A percentile compares a stretch with the other conserved stretches of the same genome.
Conservation (phyloP, 2,888 invertebrate species). For the Hirudinaria manillensis region DNA sequence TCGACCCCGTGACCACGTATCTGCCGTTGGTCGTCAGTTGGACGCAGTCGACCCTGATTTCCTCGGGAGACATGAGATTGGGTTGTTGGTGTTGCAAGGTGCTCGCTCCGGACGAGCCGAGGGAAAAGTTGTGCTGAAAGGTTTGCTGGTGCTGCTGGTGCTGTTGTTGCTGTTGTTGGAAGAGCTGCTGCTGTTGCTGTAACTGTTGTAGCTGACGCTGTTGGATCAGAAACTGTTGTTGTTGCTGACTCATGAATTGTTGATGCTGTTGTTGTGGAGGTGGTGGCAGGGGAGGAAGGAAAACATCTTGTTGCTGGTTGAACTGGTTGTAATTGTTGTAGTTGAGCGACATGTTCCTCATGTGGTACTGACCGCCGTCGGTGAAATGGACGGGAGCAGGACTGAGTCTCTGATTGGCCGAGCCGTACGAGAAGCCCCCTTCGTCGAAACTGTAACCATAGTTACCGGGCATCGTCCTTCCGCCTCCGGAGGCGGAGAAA, state of each 20-base stretch:
- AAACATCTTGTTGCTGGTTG: constrained; percentile 23
- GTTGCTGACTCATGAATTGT: constrained; percentile 17
- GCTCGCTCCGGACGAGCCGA: neutral
- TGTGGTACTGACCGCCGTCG: constrained; percentile 30
- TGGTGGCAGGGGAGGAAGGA: constrained; percentile 8
- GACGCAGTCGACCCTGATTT: constrained; percentile 52
- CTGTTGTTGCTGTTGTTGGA: constrained; percentile 8
- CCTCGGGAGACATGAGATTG: constrained; percentile 46
- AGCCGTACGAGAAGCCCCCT: neutral
- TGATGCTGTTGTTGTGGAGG: constrained; percentile 12
- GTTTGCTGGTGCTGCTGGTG: constrained; percentile 17
- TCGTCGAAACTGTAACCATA: constrained; percentile 11
- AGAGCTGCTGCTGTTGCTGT: constrained; percentile 5
- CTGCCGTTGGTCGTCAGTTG: constrained; percentile 50
- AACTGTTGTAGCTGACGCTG: constrained; percentile 3
- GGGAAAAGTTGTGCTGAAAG: neutral
- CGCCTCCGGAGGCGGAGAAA: neutral
- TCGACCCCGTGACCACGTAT: constrained; percentile 53
- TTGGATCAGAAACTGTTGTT: neutral
- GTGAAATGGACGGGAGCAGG: constrained; percentile 21
- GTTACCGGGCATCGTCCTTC: neutral
- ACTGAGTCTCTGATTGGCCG: constrained; percentile 21
- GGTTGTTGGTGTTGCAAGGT: constrained; percentile 14
- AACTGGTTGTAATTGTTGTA: constrained; percentile 30
- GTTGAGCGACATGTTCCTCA: constrained; percentile 36